Evolutionary conservation across 1,140 invertebrate genomes (phyloP).

Genomic region (Phymorhynchus buccinoides): DNA sequence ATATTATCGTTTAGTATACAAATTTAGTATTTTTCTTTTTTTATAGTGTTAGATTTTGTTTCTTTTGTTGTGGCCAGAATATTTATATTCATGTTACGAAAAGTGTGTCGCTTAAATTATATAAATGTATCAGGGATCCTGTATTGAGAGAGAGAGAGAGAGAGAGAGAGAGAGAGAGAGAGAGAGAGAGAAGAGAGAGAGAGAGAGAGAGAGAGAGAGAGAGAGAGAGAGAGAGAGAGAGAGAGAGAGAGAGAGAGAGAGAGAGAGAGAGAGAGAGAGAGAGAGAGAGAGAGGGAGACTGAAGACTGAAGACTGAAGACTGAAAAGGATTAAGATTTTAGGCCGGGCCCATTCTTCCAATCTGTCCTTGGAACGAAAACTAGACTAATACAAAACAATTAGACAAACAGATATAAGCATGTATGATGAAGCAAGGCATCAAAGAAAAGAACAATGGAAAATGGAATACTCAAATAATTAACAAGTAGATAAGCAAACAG

Average conservation of each 20-base stretch:
- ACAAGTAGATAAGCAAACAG: too few relatives aligned
- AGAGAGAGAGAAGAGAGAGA: not conserved
- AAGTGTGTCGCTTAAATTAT: too few relatives aligned
- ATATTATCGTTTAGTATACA: too few relatives aligned
- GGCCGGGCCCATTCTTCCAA: too few relatives aligned
- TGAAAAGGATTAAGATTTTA: too few relatives aligned
- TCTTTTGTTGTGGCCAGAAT: too few relatives aligned
- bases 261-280: not conserved
- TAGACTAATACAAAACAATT: not conserved
- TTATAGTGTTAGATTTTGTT: too few relatives aligned
- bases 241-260: not conserved
- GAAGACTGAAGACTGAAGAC: not conserved
- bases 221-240: not conserved
- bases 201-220: not conserved
- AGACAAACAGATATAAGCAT: not conserved
- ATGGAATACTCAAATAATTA: not conserved
- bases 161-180: not conserved
- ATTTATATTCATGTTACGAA: too few relatives aligned
- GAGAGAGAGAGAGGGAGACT: not conserved
- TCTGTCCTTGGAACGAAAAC: not conserved
- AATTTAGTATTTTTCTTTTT: too few relatives aligned
- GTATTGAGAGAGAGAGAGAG: not conserved
- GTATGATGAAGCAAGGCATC: not conserved
- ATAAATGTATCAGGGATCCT: too few relatives aligned
- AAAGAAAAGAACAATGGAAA: not conserved